Percentiles rank a stretch among this genome's conserved stretches.
Evolutionary conservation across 1,140 invertebrate species (phyloP).

Genomic region (Musca domestica): DNA sequence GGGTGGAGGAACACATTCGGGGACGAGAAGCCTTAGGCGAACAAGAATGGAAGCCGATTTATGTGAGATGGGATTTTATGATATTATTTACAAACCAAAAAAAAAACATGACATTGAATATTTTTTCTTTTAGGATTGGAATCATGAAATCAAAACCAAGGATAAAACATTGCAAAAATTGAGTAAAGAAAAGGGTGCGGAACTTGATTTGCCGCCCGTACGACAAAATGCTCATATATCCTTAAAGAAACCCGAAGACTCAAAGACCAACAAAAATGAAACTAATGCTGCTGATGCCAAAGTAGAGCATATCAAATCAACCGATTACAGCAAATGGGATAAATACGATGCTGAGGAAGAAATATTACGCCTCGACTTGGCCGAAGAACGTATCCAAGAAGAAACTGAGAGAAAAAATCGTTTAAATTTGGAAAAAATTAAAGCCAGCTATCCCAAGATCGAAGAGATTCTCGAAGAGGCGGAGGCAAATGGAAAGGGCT

Average conservation of each 20-base stretch:
- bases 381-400: conserved; percentile 57
- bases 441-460: neutral
- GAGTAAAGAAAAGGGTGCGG: neutral
- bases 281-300: neutral
- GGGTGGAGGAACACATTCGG: conserved; percentile 54
- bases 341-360: conserved; percentile 70
- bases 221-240: conserved; percentile 34
- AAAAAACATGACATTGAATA: neutral
- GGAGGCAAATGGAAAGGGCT: conserved; percentile 6
- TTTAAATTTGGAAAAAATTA: conserved; percentile 29
- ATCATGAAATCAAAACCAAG: conserved; percentile 53
- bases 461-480: conserved; percentile 6
- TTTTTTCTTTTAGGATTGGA: conserved; percentile 49
- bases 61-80: too few species aligned
- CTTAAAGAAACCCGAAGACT: conserved; percentile 22
- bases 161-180: conserved; percentile 53
- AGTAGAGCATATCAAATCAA: conserved; percentile 42
- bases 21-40: conserved; percentile 30
- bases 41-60: conserved; percentile 50
- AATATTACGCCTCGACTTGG: conserved; percentile 64
- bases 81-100: neutral
- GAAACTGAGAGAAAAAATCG: conserved; percentile 47
- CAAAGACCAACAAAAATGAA: neutral
- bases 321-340: conserved; percentile 67
- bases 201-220: conserved; percentile 35